These are phyloP conservation scores for Philaenus spumarius DNA, from an alignment of 1,140 invertebrate genomes.

Conservation along the genomic window DNA sequence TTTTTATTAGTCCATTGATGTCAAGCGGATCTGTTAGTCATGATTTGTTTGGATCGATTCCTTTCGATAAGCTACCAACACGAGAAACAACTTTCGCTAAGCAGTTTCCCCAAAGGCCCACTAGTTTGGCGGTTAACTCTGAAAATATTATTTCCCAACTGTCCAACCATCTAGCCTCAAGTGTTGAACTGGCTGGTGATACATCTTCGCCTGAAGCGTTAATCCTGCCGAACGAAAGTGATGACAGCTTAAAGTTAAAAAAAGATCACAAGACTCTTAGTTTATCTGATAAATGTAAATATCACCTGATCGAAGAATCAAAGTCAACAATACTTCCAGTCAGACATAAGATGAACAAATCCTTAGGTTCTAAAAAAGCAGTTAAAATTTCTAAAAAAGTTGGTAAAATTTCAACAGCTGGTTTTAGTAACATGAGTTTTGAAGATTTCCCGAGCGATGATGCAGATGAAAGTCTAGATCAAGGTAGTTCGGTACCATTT, in stretches of 20 bases:
- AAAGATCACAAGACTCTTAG: constrained; percentile 42
- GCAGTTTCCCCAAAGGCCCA: constrained; percentile 24
- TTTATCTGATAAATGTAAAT: constrained; percentile 42
- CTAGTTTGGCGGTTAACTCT: constrained; percentile 13
- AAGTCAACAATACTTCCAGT: constrained; percentile 8
- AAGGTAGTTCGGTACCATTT: constrained; percentile 42
- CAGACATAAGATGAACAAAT: constrained; percentile 26
- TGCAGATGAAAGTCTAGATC: constrained; percentile 24
- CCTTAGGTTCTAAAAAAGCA: constrained; percentile 30
- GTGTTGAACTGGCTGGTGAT: background rate
- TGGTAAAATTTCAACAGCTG: constrained; percentile 33
- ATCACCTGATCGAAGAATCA: constrained; percentile 46
- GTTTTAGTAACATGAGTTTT: constrained; percentile 73
- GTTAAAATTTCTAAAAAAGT: constrained; percentile 28
- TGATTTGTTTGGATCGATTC: constrained; percentile 55
- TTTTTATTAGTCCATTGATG: constrained; percentile 3
- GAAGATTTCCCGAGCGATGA: constrained; percentile 69
- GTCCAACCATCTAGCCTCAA: background rate
- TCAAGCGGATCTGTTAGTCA: constrained; percentile 25
- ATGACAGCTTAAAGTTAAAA: constrained; percentile 28
- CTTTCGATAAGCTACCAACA: constrained; percentile 45
- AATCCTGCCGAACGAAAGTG: constrained; percentile 1
- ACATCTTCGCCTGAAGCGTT: constrained; percentile 15
- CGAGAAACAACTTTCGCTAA: constrained; percentile 14
- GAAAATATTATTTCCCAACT: background rate